A percentile compares a stretch with the other conserved stretches of the same genome.
phyloP scores from a whole-genome alignment of 92 coral and sea anemone species.

The Epizoanthus rinbou region DNA sequence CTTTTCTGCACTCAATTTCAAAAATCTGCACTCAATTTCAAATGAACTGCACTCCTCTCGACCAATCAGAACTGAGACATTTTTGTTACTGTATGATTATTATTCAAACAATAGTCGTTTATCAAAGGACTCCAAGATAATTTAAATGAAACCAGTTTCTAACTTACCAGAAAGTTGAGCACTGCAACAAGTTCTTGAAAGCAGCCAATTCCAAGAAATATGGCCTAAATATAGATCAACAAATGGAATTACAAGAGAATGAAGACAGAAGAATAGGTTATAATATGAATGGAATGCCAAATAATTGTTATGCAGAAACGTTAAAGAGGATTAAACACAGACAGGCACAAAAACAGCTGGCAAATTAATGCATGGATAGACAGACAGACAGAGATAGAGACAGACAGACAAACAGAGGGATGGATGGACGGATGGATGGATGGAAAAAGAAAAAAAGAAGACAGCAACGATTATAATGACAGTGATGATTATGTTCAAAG shows the following conservation, averaged over 20 bases:
- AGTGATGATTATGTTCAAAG: too few relatives aligned
- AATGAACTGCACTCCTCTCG: too few relatives aligned
- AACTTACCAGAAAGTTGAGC: conserved; percentile 60
- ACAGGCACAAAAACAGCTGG: not conserved
- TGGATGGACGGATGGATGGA: not conserved
- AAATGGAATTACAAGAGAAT: not conserved
- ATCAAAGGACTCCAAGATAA: not conserved
- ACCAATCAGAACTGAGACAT: too few relatives aligned
- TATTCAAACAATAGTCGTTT: too few relatives aligned
- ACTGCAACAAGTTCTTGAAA: conserved; percentile 61
- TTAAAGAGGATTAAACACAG: not conserved
- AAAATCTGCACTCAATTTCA: too few relatives aligned
- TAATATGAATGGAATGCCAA: not conserved
- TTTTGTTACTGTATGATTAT: too few relatives aligned
- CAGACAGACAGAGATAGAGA: not conserved
- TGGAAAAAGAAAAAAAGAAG: too few relatives aligned
- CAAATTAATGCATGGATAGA: not conserved
- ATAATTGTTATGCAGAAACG: too few relatives aligned
- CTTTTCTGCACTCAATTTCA: too few relatives aligned
- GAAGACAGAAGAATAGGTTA: not conserved
- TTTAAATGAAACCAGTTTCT: not conserved
- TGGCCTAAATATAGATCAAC: conserved; percentile 53
- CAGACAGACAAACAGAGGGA: not conserved
- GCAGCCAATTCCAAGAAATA: conserved; percentile 79
- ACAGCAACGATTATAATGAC: not conserved